Base-by-base conservation (phyloP, 2,113 vertebrate species). In the Irena cyanogastra region DNA sequence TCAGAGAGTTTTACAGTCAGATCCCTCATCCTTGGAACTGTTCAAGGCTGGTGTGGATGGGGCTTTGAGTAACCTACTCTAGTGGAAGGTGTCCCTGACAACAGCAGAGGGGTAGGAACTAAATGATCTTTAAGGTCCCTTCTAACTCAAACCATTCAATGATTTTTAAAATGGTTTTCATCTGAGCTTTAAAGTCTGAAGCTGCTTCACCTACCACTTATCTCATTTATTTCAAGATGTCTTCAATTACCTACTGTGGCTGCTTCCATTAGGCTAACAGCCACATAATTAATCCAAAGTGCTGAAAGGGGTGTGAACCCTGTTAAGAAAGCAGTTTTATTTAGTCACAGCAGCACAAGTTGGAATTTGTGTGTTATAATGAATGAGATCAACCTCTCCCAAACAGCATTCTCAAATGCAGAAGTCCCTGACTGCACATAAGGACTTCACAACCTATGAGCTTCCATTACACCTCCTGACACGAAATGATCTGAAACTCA, bases 171-270 rank as follows among this genome's bases (percentile, higher is more conserved):
- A 66, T 8, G 3, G 11, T 54, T 76, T 60, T 87, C 27, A 42
- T 83, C 52, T 71, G 45, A 80, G 71, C 63, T 81, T 83, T 83
- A 42, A 87, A 90, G 59, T 53, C 74, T 78, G 47, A 80, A 72
- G 60, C n/a, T 90, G 41, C 53, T 84, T 81, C 74, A 90, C 44
- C 44, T 87, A 56, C 47, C 56, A 75, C 44, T 94, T 83, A 94
- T 77, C 83, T 86, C 11, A 90, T 94, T 95, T 93, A 87, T 71
- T 92, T 96, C 80, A 93, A 93, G 93, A 93, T 74, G 72, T 45
- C 83, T 94, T 91, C 78, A 95, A 91, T 91, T 95, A 92, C 49
- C 60, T 87, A 64, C 64, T 63, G 69, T 27, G 37, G 60, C 72
- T 86, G 56, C 22, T 89, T 81, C 83, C 77, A 89, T 92, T 92